These are phyloP conservation scores for Myotis lucifugus DNA, from an alignment of 2,113 vertebrate genomes.

Conservation along the genomic window DNA sequence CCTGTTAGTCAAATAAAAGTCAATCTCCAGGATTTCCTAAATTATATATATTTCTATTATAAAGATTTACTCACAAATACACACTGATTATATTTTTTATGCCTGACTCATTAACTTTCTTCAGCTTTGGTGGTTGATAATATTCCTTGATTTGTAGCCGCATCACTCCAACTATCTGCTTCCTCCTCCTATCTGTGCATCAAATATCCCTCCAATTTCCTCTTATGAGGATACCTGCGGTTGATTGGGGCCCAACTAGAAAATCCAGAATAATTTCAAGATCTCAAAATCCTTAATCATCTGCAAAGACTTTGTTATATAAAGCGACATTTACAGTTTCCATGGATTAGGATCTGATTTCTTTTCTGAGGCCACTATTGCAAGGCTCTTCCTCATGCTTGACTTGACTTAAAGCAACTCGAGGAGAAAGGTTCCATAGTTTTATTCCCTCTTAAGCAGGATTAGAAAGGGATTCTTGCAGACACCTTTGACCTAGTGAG, in stretches of 20 bases:
- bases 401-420: not conserved
- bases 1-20: not conserved
- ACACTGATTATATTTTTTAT: not conserved
- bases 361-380: not conserved
- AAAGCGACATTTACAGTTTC: not conserved
- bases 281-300: not conserved
- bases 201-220: not conserved
- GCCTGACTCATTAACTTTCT: not conserved
- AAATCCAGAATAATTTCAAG: not conserved
- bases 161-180: not conserved
- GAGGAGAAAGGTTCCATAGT: not conserved
- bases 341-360: not conserved
- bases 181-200: not conserved
- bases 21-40: not conserved
- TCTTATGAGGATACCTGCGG: not conserved
- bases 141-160: not conserved
- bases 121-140: not conserved
- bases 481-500: not conserved
- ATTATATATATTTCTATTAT: not conserved
- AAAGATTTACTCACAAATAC: not conserved
- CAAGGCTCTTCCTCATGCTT: not conserved
- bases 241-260: not conserved
- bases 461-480: slow-evolving; percentile 9
- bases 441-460: not conserved
- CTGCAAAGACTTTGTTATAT: not conserved